Evolutionary conservation across 2,797 vertebrate species (phyloP).

Genomic region (Todus mexicanus): DNA sequence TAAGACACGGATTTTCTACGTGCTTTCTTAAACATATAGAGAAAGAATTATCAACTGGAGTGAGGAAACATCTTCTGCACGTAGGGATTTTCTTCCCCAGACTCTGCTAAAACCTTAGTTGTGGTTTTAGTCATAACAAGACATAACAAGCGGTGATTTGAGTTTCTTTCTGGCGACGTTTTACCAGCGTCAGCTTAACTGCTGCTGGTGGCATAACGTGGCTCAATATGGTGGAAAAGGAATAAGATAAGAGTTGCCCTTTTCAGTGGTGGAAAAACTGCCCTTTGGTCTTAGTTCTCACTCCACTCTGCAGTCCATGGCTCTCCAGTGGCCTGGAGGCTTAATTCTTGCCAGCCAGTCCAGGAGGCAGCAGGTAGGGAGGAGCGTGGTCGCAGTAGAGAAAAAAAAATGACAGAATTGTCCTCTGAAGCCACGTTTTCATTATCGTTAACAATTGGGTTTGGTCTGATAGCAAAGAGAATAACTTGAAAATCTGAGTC

Average conservation of each 20-base stretch:
- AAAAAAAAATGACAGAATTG: background rate
- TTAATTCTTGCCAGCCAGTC: background rate
- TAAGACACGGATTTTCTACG: background rate
- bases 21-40: background rate
- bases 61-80: background rate
- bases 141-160: background rate
- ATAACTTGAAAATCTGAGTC: too few species aligned
- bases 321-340: too few species aligned
- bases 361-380: background rate
- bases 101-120: background rate
- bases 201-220: background rate
- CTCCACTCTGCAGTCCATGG: accelerated
- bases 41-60: background rate
- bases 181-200: background rate
- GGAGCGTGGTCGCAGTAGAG: background rate
- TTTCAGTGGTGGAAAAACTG: background rate
- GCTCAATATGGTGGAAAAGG: background rate
- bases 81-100: background rate
- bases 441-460: background rate
- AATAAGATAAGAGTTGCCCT: background rate
- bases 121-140: too few species aligned
- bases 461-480: background rate
- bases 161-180: background rate
- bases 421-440: background rate
- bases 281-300: background rate